Evolutionary conservation across 2,113 vertebrate genomes (phyloP).

Genomic region (Myrmophylax atrothorax): DNA sequence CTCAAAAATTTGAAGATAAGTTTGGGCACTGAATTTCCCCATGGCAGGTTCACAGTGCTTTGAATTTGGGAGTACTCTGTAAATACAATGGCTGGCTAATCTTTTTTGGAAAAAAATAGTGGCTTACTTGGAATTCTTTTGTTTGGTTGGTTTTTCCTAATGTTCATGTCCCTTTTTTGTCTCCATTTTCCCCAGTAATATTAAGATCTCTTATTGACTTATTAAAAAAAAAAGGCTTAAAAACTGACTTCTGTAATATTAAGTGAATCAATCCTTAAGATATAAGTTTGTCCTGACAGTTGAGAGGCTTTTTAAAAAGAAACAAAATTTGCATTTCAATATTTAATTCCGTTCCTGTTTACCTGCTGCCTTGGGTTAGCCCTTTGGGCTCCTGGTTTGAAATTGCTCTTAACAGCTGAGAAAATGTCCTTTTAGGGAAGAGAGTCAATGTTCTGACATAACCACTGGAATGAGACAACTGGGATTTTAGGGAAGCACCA

Average conservation of each 20-base stretch:
- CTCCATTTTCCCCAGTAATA: background rate
- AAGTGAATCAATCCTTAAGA: background rate
- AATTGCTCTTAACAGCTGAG: background rate
- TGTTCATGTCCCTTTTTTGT: background rate
- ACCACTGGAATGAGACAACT: background rate
- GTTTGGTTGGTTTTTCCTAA: background rate
- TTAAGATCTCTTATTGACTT: background rate
- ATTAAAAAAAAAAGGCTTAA: background rate
- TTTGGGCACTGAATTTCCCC: background rate
- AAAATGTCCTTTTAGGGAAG: background rate
- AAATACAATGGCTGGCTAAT: background rate
- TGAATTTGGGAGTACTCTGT: background rate
- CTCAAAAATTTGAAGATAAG: background rate
- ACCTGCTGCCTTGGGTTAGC: background rate
- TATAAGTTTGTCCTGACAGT: background rate
- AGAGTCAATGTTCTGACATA: background rate
- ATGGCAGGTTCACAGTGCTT: background rate
- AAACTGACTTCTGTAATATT: background rate
- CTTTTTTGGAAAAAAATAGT: background rate
- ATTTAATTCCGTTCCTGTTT: background rate
- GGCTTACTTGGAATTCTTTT: background rate
- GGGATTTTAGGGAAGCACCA: background rate
- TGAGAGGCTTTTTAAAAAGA: background rate
- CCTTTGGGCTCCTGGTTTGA: background rate
- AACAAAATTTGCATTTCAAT: background rate